These are phyloP conservation scores for Xylota segnis DNA, from an alignment of 2,888 invertebrate species.

Conservation along the genomic window DNA sequence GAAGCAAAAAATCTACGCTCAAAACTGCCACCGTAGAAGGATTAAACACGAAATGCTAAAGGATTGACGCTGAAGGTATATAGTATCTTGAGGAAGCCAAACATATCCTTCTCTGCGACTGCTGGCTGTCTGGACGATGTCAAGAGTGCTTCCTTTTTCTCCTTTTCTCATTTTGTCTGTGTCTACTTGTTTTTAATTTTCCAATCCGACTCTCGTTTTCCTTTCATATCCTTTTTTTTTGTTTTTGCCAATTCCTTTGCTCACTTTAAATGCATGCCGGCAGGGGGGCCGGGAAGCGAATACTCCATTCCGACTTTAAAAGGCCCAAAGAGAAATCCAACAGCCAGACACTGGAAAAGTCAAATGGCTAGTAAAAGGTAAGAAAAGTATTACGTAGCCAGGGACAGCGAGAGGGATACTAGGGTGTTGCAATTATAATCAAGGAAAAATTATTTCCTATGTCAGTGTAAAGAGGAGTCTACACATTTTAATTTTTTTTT, in stretches of 20 bases:
- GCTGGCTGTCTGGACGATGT: constrained; percentile 70
- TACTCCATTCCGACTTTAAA: constrained; percentile 39
- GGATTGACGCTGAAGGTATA: constrained; percentile 58
- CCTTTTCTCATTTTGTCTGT: constrained; percentile 25
- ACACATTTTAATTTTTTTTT: not conserved
- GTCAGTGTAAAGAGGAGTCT: constrained; percentile 45
- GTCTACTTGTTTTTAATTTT: constrained; percentile 65
- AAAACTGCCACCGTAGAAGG: constrained; percentile 49
- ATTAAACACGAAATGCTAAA: constrained; percentile 54
- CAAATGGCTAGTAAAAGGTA: constrained; percentile 66
- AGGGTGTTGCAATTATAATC: constrained; percentile 73
- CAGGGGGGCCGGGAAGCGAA: not conserved
- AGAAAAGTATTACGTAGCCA: constrained; percentile 13
- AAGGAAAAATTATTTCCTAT: constrained; percentile 56
- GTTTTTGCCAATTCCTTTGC: constrained; percentile 36
- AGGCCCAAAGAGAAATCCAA: constrained; percentile 5
- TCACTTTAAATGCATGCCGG: constrained; percentile 50
- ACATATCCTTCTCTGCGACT: constrained; percentile 57
- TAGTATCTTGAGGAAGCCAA: constrained; percentile 65
- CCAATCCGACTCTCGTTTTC: constrained; percentile 68
- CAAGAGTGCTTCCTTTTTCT: constrained; percentile 59
- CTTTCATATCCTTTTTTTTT: constrained; percentile 47
- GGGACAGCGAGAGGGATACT: constrained; percentile 15
- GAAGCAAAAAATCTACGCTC: constrained; percentile 60
- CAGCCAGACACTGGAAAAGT: constrained; percentile 24